These are phyloP conservation scores for Aurelia sp. DNA, from an alignment of 30 jellyfish, hydroid and myxozoan genomes.

Conservation along the genomic window DNA sequence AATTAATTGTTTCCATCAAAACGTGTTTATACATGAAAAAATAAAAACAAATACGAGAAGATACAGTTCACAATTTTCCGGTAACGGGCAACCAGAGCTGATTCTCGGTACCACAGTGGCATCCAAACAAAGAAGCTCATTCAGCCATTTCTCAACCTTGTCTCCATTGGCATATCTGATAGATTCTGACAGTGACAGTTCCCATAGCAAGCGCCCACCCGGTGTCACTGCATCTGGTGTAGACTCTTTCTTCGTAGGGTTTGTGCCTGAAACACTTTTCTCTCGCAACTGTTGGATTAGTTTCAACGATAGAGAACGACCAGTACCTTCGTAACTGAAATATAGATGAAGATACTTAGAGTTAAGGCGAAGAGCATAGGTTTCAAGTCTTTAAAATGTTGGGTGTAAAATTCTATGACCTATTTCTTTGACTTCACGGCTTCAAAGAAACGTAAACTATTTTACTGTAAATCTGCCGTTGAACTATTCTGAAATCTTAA, in stretches of 20 bases:
- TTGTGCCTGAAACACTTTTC: slow-evolving; percentile 59
- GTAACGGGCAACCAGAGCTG: slow-evolving; percentile 97
- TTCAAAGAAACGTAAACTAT: too few species aligned
- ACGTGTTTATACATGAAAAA: too few species aligned
- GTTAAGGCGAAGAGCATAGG: too few species aligned
- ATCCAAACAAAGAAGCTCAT: slow-evolving; percentile 93
- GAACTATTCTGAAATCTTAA: too few species aligned
- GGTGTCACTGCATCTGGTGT: slow-evolving; percentile 64
- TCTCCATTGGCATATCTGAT: slow-evolving; percentile 95
- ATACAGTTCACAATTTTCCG: slow-evolving; percentile 96
- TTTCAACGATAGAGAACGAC: slow-evolving; percentile 96
- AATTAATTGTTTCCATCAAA: too few species aligned
- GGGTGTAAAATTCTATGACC: too few species aligned
- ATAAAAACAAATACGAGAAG: slow-evolving; percentile 13
- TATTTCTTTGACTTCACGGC: too few species aligned
- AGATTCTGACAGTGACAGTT: slow-evolving; percentile 88
- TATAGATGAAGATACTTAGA: background rate
- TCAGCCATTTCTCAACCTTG: slow-evolving; percentile 95
- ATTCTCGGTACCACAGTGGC: slow-evolving; percentile 96
- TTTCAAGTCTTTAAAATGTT: too few species aligned
- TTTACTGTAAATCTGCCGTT: too few species aligned
- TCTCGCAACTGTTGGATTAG: slow-evolving; percentile 94
- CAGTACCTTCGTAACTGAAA: slow-evolving; percentile 98
- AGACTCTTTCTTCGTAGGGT: slow-evolving; percentile 21
- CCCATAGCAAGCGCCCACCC: slow-evolving; percentile 86